phyloP scores from a whole-genome alignment of 2,113 vertebrate species.

The Speoplatyrhinus poulsoni region DNA sequence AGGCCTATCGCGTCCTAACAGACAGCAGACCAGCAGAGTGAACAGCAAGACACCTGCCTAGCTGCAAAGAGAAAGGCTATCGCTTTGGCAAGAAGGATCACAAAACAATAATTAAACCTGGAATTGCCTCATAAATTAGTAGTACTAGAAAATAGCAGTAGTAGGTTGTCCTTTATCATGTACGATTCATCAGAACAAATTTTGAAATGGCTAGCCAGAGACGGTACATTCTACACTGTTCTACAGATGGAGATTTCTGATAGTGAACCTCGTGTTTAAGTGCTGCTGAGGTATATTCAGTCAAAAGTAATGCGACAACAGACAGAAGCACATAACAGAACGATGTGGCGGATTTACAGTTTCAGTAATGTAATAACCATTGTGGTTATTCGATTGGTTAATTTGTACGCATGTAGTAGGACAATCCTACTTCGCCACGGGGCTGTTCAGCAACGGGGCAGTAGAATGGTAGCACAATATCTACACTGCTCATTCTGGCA shows the following conservation, averaged over 20 bases:
- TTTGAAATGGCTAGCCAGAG: constrained; percentile 59
- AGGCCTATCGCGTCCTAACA: constrained; percentile 37
- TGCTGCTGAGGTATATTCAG: constrained; percentile 96
- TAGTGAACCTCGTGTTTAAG: constrained; percentile 86
- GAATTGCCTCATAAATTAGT: constrained; percentile 78
- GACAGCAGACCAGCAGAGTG: constrained; percentile 57
- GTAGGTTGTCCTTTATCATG: constrained; percentile 71
- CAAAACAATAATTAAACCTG: constrained; percentile 76
- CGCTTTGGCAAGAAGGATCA: constrained; percentile 92
- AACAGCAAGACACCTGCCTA: constrained; percentile 75
- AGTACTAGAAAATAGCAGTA: constrained; percentile 83
- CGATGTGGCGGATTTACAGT: constrained; percentile 39
- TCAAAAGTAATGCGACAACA: constrained; percentile 83
- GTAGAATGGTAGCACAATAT: constrained; percentile 32
- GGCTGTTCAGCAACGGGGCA: constrained; percentile 15
- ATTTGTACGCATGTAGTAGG: constrained; percentile 29
- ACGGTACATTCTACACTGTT: constrained; percentile 87
- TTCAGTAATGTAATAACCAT: constrained; percentile 26
- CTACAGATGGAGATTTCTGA: constrained; percentile 80
- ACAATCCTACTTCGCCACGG: constrained; percentile 37
- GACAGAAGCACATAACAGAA: constrained; percentile 77
- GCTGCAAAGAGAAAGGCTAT: constrained; percentile 82
- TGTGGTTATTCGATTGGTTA: constrained; percentile 15
- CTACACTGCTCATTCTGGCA: constrained; percentile 33
- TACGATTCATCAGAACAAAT: constrained; percentile 59